Base-by-base conservation (phyloP, 2,113 vertebrate genomes). In the Indri indri region DNA sequence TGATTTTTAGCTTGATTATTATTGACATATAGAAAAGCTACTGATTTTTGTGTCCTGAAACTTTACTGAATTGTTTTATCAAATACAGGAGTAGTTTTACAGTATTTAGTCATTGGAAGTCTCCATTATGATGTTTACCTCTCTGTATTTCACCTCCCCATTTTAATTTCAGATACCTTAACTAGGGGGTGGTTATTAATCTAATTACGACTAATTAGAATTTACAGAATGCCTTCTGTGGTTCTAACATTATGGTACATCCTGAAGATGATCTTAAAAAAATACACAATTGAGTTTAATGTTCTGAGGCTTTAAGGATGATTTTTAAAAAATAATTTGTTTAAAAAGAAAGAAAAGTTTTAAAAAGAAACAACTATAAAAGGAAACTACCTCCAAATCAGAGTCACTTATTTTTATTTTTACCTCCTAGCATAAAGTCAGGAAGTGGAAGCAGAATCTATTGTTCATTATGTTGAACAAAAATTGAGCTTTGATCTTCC, bases 81-180 rank as follows among this genome's bases (percentile, higher is more conserved):
- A 61, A 61, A 61, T 61, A 23, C 3, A 25, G 59, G 22, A 61
- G 23, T 25, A 23, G 23, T 61, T 25, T 61, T 9, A 25, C 10
- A 23, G 8, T 8, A 25, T 61, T 57, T 23, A 85, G 42, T 77
- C 71, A 74, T 13, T 74, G 5, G 9, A 94, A 86, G 52, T 77
- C 30, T 76, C 54, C 42, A 95, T 32, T 42, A 63, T 61, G 11
- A 79, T 71, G 6, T 6, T 61, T 88, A 76, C 4, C 17, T 70
- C 25, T 94, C 32, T 94, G 77, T 12, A 9, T 59, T 87, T 79
- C 34, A 65, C n/a, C 6, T 85, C 10, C 14, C 37, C 13, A 59
- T 80, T 92, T 93, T 94, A n/a, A 93, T 86, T 90, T 82, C 42
- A 79, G 23, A 23, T 82, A 71, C 73, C 5, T 82, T 59, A 74